Percentiles rank a stretch among this genome's conserved stretches.
Evolutionary conservation across 2,888 invertebrate species (phyloP).

Genomic region (Eilema depressum): DNA sequence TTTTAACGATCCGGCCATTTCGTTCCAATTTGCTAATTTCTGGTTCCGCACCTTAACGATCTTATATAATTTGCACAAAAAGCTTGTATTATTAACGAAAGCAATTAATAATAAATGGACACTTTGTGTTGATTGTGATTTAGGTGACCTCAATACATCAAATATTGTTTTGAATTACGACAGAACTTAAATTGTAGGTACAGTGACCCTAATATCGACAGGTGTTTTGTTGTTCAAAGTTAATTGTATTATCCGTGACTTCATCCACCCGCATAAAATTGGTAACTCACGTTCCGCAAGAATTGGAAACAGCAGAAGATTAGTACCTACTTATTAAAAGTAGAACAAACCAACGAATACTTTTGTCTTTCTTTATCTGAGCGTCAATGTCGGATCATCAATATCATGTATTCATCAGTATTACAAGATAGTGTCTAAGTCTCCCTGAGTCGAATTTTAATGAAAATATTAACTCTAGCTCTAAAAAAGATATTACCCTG

Average conservation of each 20-base stretch:
- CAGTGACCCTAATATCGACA: background rate
- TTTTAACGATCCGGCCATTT: slow-evolving; percentile 61
- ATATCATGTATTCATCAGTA: too few species aligned
- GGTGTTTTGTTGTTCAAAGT: background rate
- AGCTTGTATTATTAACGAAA: slow-evolving; percentile 25
- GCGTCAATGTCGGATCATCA: too few species aligned
- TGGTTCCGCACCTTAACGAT: slow-evolving; percentile 62
- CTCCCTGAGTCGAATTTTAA: too few species aligned
- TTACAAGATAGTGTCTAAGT: too few species aligned
- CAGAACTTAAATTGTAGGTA: background rate
- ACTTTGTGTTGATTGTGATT: slow-evolving; percentile 16
- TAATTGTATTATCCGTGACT: background rate
- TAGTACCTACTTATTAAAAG: too few species aligned
- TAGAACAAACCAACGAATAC: too few species aligned
- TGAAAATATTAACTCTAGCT: too few species aligned
- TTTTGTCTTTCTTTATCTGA: too few species aligned
- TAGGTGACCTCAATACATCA: slow-evolving; percentile 14
- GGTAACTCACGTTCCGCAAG: too few species aligned
- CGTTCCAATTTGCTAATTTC: slow-evolving; percentile 74
- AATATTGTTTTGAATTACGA: background rate
- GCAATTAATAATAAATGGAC: slow-evolving; percentile 19
- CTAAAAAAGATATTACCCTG: too few species aligned
- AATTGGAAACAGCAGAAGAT: too few species aligned
- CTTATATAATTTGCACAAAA: slow-evolving; percentile 55
- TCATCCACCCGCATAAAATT: background rate